phyloP scores from a whole-genome alignment of 2,113 vertebrate genomes.

The Garra rufa region DNA sequence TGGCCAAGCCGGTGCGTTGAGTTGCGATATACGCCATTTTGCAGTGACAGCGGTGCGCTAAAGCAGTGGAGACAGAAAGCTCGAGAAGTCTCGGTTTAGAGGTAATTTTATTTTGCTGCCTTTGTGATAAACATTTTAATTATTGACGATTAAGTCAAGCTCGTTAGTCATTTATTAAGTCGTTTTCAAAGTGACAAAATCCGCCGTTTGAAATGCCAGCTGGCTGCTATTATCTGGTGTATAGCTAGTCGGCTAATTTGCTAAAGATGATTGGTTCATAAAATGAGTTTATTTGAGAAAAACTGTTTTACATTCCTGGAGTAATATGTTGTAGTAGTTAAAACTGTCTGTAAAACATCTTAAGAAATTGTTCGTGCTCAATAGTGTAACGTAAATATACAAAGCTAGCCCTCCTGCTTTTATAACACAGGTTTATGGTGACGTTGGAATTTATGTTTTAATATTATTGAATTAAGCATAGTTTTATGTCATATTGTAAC shows the following conservation, averaged over 20 bases:
- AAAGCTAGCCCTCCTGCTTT: not conserved
- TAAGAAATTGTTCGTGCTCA: not conserved
- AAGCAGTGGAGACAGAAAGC: slow-evolving; percentile 38
- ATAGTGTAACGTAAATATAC: no score
- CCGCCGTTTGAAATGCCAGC: not conserved
- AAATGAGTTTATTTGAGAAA: not conserved
- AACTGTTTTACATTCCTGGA: not conserved
- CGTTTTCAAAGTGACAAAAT: not conserved
- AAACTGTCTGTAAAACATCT: not conserved
- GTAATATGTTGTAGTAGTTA: not conserved
- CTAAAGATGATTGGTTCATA: slow-evolving; percentile 13
- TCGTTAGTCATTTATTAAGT: not conserved
- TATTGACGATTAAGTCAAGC: not conserved
- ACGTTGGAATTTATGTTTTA: not conserved
- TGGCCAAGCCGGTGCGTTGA: slow-evolving; percentile 68
- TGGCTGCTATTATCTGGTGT: not conserved
- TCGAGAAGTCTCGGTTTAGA: slow-evolving; percentile 38
- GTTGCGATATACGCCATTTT: slow-evolving; percentile 71
- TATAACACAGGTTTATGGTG: not conserved
- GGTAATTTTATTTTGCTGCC: not conserved
- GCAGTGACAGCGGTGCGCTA: slow-evolving; percentile 48
- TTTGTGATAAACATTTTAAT: not conserved
- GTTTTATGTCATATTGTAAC: not conserved
- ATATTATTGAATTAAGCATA: not conserved
- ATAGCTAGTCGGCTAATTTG: slow-evolving; percentile 39